phyloP scores from a whole-genome alignment of 2,113 vertebrate species.

The Aspiorhynchus laticeps region DNA sequence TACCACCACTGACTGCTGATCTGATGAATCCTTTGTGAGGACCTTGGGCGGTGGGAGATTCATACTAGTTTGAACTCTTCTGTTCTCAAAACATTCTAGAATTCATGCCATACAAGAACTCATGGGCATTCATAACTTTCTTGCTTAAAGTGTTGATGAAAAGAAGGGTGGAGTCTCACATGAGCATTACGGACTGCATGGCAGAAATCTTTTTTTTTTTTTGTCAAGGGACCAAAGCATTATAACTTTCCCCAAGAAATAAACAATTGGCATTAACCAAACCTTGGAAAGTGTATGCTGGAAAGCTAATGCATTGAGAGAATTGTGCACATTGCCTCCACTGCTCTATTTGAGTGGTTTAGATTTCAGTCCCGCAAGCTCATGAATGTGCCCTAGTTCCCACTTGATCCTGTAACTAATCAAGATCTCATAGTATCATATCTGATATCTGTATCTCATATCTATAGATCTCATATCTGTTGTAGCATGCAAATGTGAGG shows the following conservation, averaged over 20 bases:
- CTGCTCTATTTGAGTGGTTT: slow-evolving; percentile 7
- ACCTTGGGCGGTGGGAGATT: background rate
- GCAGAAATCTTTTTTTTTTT: background rate
- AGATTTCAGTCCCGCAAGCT: background rate
- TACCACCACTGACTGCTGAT: background rate
- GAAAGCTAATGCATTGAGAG: background rate
- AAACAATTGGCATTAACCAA: slow-evolving; percentile 12
- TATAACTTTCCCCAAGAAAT: background rate
- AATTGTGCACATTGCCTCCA: background rate
- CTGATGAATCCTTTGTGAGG: background rate
- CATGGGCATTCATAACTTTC: background rate
- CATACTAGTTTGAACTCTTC: background rate
- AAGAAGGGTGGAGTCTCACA: background rate
- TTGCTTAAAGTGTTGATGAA: background rate
- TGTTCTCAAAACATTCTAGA: slow-evolving; percentile 4
- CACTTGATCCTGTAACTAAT: background rate
- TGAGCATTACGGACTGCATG: slow-evolving; percentile 25
- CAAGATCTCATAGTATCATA: background rate
- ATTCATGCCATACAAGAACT: background rate
- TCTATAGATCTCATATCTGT: background rate
- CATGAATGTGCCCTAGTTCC: background rate
- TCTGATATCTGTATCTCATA: background rate
- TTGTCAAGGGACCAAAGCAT: background rate
- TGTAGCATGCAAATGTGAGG: background rate
- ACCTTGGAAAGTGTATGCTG: background rate